These are phyloP conservation scores for Scaptomyza parva DNA, from an alignment of 2,888 invertebrate genomes.

Conservation along the genomic window DNA sequence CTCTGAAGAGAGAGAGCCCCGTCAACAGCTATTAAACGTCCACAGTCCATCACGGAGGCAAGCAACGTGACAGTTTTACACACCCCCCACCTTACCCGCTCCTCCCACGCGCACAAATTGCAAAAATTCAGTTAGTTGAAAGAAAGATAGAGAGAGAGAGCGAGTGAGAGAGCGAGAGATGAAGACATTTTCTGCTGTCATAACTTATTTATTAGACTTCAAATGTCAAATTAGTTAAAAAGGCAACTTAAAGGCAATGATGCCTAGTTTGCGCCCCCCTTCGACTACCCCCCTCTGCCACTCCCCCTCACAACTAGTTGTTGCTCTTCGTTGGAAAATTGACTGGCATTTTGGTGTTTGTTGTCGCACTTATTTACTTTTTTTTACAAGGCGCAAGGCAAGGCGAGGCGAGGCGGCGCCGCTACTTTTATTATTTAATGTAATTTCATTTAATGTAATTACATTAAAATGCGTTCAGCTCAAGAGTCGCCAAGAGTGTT, in stretches of 20 bases:
- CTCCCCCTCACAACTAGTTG: neutral
- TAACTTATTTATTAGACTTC: conserved; percentile 75
- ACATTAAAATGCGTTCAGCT: conserved; percentile 63
- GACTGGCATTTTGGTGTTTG: conserved; percentile 28
- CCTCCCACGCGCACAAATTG: neutral
- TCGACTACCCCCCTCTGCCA: too few relatives aligned
- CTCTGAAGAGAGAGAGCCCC: too few relatives aligned
- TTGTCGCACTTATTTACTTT: conserved; percentile 1
- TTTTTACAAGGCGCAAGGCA: conserved; percentile 1
- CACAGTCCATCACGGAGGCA: conserved; percentile 11
- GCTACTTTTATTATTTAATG: conserved; percentile 70
- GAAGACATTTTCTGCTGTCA: conserved; percentile 55
- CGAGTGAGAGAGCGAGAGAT: neutral
- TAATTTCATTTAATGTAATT: conserved; percentile 71
- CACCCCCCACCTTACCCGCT: neutral
- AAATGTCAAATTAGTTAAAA: conserved; percentile 73
- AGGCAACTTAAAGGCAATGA: conserved; percentile 49
- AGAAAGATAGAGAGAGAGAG: conserved; percentile 17
- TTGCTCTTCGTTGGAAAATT: conserved; percentile 36
- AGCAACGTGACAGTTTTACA: conserved; percentile 14
- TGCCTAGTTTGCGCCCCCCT: neutral
- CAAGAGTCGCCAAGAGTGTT: neutral
- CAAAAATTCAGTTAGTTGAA: conserved; percentile 44
- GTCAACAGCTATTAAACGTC: conserved; percentile 26
- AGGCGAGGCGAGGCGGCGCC: conserved; percentile 29